A percentile compares a stretch with the other conserved stretches of the same genome.
These are phyloP conservation scores for Meloe dianella DNA, from an alignment of 2,888 invertebrate genomes.

Conservation along the genomic window DNA sequence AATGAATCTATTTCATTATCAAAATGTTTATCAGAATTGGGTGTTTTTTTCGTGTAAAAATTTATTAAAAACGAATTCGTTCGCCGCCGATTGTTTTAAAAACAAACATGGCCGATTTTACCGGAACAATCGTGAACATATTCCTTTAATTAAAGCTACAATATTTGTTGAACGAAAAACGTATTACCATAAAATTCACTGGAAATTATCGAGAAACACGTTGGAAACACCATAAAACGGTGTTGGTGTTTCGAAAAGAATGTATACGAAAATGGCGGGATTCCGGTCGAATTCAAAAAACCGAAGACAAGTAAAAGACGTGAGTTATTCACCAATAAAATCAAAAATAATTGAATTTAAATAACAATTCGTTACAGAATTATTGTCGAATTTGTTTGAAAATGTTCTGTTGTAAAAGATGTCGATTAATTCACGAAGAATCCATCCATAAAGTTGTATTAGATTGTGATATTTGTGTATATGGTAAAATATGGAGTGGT, in stretches of 20 bases:
- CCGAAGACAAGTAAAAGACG: background rate
- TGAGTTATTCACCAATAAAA: background rate
- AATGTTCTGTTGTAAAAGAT: slow-evolving; percentile 51
- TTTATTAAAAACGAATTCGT: slow-evolving; percentile 25
- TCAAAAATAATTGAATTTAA: background rate
- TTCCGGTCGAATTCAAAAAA: background rate
- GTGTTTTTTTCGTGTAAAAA: slow-evolving; percentile 20
- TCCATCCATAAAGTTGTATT: slow-evolving; percentile 44
- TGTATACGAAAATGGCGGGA: background rate
- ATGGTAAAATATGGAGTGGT: slow-evolving; percentile 39
- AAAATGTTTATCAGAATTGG: background rate
- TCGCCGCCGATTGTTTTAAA: slow-evolving; percentile 35
- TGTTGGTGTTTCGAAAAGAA: background rate
- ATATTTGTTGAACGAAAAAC: background rate
- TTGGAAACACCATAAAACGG: background rate
- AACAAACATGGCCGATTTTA: slow-evolving; percentile 34
- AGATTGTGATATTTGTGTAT: slow-evolving; percentile 51
- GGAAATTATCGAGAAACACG: background rate
- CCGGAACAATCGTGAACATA: slow-evolving; percentile 2
- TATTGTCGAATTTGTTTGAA: slow-evolving; percentile 49
- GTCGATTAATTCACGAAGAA: slow-evolving; percentile 50
- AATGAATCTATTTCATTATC: slow-evolving; percentile 23
- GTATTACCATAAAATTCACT: background rate
- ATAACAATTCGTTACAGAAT: slow-evolving; percentile 45
- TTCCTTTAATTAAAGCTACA: background rate